phyloP scores from a whole-genome alignment of 2,888 invertebrate genomes.

The Drosophila aldrichi region DNA sequence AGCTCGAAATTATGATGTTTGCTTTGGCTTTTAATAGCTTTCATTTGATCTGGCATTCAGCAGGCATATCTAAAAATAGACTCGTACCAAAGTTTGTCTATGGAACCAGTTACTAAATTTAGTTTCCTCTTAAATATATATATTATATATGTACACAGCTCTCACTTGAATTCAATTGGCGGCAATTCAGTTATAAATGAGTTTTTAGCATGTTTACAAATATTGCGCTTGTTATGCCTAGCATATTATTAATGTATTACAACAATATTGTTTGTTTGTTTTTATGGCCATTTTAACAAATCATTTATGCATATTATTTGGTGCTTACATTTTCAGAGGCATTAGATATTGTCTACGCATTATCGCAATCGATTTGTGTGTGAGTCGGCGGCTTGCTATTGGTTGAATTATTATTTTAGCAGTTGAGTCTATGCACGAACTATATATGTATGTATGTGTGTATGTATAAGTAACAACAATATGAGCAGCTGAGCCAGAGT shows the following conservation, averaged over 20 bases:
- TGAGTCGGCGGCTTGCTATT: not conserved
- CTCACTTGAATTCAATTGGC: constrained; percentile 18
- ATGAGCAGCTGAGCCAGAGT: not conserved
- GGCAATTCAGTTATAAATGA: constrained; percentile 19
- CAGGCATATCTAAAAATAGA: constrained; percentile 8
- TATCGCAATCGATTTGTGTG: not conserved
- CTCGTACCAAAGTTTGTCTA: too few species aligned
- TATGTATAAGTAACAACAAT: too few species aligned
- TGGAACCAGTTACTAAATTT: constrained; percentile 35
- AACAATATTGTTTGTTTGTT: constrained; percentile 25
- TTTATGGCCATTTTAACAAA: constrained; percentile 35
- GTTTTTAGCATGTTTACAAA: constrained; percentile 56
- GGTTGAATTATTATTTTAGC: not conserved
- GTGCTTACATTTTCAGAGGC: not conserved
- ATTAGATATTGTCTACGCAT: constrained; percentile 7
- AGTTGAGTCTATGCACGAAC: not conserved
- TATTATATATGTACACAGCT: constrained; percentile 24
- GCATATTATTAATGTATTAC: constrained; percentile 52
- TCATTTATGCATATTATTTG: constrained; percentile 49
- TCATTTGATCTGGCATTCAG: constrained; percentile 18
- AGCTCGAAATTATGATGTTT: constrained; percentile 70
- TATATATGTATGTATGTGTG: not conserved
- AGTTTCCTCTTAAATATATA: constrained; percentile 15
- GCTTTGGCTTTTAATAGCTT: constrained; percentile 44
- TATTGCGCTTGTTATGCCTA: constrained; percentile 54